Percentiles rank a stretch among this genome's conserved stretches.
Conservation (phyloP, 2,113 vertebrate species). For the Tyto alba region DNA sequence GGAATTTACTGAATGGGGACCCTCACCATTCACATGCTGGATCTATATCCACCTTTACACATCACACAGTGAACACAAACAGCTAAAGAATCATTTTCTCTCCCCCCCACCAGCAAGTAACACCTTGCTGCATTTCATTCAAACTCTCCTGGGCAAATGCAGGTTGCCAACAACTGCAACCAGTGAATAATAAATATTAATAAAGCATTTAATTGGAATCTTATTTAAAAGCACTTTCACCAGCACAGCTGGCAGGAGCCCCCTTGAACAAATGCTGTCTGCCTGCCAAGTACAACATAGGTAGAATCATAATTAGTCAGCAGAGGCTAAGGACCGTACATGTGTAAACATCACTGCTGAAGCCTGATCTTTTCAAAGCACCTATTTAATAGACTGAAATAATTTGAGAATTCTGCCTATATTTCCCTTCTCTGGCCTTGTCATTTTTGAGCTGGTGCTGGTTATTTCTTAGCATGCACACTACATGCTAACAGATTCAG, state of each 20-base stretch:
- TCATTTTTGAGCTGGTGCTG: not conserved
- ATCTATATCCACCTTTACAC: not conserved
- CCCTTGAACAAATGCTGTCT: not conserved
- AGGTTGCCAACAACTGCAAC: not conserved
- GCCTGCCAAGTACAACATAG: conserved; percentile 16
- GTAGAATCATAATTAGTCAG: not conserved
- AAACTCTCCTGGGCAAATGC: not conserved
- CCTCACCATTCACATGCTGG: accelerated
- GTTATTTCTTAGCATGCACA: not conserved
- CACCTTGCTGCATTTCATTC: not conserved
- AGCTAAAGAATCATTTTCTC: accelerated
- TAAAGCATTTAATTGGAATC: not conserved
- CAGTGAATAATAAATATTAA: conserved; percentile 44
- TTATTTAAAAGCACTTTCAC: conserved; percentile 13
- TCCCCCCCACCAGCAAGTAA: not conserved
- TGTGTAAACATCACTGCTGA: not conserved
- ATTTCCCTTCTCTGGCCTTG: not conserved
- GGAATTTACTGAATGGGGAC: not conserved
- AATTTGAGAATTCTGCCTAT: not conserved
- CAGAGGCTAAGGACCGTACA: not conserved
- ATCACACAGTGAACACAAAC: not conserved
- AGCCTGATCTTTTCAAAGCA: not conserved
- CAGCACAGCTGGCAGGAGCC: not conserved
- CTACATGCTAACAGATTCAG: not conserved
- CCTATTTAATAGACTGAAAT: not conserved